Conservation (phyloP, 1,140 invertebrate genomes). For the Anastrepha ludens region DNA sequence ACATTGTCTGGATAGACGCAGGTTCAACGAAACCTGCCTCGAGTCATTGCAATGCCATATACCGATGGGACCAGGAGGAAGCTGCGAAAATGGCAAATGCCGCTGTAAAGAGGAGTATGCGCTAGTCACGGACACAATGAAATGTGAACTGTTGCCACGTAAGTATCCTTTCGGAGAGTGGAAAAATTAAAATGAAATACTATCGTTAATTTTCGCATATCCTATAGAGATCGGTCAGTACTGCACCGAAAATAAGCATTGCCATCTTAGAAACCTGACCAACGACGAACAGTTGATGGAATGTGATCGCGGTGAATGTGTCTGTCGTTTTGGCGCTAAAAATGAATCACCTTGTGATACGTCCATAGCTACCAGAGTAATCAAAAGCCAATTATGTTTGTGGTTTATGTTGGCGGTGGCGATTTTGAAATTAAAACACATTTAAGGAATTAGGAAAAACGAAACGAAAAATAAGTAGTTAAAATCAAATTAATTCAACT, state of each 20-base stretch:
- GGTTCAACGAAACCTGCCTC: slow-evolving; percentile 31
- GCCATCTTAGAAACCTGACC: neutral
- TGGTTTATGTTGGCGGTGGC: slow-evolving; percentile 34
- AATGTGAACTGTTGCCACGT: too few species aligned
- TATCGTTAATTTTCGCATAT: neutral
- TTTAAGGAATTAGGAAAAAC: neutral
- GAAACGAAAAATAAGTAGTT: too few species aligned
- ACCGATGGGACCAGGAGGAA: slow-evolving; percentile 4
- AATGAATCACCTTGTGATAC: neutral
- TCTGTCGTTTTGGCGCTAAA: slow-evolving; percentile 3
- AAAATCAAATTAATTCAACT: too few species aligned
- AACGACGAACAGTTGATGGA: neutral
- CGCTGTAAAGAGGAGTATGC: slow-evolving; percentile 50
- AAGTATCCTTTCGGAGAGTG: too few species aligned
- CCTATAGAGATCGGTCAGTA: neutral
- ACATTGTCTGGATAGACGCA: slow-evolving; percentile 58
- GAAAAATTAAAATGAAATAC: too few species aligned
- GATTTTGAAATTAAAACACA: neutral
- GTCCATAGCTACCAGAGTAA: slow-evolving; percentile 36
- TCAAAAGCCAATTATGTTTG: neutral
- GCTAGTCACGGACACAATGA: neutral
- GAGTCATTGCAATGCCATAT: slow-evolving; percentile 23
- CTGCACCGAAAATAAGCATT: neutral
- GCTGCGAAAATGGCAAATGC: slow-evolving; percentile 39
- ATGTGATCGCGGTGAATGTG: slow-evolving; percentile 32